phyloP scores from a whole-genome alignment of 2,888 invertebrate genomes.

The Lypha dubia region DNA sequence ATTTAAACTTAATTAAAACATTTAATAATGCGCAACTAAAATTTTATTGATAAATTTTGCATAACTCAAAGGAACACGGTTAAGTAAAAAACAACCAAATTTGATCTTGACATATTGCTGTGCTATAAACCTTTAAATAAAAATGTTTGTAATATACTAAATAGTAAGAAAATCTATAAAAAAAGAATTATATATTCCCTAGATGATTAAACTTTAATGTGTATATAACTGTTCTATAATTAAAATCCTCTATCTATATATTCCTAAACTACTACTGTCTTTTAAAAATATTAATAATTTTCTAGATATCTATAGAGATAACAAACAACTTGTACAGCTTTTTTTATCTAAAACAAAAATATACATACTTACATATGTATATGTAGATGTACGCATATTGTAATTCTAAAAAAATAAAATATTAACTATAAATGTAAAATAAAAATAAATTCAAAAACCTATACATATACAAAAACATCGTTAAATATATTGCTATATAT shows the following conservation, averaged over 20 bases:
- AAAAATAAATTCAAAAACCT: conserved; percentile 57
- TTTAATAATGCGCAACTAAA: conserved; percentile 44
- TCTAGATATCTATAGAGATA: conserved; percentile 48
- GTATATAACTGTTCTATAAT: conserved; percentile 49
- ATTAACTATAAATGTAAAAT: conserved; percentile 66
- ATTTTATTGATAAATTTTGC: conserved; percentile 12
- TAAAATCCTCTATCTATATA: conserved; percentile 38
- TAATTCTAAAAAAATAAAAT: conserved; percentile 60
- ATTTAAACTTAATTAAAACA: conserved; percentile 64
- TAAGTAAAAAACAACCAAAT: conserved; percentile 40
- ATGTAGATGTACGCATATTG: no score
- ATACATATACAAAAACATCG: conserved; percentile 62
- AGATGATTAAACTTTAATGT: conserved; percentile 16
- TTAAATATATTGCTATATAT: conserved; percentile 70
- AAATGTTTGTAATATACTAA: conserved; percentile 38
- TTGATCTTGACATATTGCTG: conserved; percentile 33
- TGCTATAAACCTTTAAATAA: conserved; percentile 13
- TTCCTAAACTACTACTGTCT: conserved; percentile 36
- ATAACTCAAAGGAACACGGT: not conserved
- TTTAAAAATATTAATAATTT: conserved; percentile 31
- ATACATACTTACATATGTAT: no score
- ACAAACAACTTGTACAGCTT: conserved; percentile 64
- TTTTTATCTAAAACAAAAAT: conserved; percentile 49
- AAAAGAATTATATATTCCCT: not conserved
- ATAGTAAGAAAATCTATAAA: not conserved